phyloP scores from a whole-genome alignment of 2,797 vertebrate genomes.

The Sarcophilus harrisii region DNA sequence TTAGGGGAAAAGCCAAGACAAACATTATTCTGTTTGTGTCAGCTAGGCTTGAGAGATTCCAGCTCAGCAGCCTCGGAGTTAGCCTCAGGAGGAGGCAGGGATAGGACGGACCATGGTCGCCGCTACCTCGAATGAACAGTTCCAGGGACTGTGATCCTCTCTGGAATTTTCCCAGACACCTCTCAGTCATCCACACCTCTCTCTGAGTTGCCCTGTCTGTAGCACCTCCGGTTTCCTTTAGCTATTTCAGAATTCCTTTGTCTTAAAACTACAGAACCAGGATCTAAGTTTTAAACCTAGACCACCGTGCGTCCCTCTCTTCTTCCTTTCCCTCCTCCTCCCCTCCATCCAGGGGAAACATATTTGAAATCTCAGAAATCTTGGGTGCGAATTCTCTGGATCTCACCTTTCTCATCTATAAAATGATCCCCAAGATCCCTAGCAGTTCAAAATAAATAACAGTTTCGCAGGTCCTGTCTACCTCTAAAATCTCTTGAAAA shows the following conservation, averaged over 20 bases:
- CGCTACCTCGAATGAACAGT: neutral
- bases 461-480: neutral
- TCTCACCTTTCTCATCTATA: neutral
- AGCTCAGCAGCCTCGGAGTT: neutral
- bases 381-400: neutral
- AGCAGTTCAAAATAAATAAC: neutral
- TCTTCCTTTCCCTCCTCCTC: neutral
- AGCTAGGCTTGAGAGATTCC: neutral
- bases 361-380: neutral
- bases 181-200: conserved; percentile 21
- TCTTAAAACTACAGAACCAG: neutral
- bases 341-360: neutral
- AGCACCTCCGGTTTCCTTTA: conserved; percentile 4
- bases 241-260: neutral
- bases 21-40: conserved; percentile 22
- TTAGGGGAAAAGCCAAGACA: conserved; percentile 48
- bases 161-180: conserved; percentile 9
- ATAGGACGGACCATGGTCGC: neutral
- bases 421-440: neutral
- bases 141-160: neutral
- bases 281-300: neutral
- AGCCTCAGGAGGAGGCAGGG: neutral
- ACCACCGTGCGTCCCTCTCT: neutral
- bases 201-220: conserved; percentile 29
- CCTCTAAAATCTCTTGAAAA: neutral